A percentile compares a stretch with the other conserved stretches of the same genome.
Conservation (phyloP, 2,797 vertebrate species). For the Euphonia xanthogaster region DNA sequence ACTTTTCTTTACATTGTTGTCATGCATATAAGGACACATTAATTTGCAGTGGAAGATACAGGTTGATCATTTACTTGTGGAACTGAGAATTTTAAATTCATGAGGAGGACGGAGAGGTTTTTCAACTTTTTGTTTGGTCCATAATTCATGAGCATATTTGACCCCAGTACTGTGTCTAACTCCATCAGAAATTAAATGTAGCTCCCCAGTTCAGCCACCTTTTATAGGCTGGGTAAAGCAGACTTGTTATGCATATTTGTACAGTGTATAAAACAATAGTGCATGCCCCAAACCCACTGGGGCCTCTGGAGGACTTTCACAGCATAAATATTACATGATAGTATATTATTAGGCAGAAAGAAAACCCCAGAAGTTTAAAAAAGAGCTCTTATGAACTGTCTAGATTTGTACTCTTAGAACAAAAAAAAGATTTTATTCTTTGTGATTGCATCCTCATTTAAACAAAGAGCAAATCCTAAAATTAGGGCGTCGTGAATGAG, state of each 20-base stretch:
- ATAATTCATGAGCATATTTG: not conserved
- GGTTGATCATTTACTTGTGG: not conserved
- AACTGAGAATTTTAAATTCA: not conserved
- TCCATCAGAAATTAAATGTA: not conserved
- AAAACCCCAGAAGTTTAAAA: not conserved
- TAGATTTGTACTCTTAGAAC: not conserved
- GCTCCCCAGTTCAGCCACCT: not conserved
- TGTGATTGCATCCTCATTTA: not conserved
- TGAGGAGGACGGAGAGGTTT: not conserved
- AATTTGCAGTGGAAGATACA: not conserved
- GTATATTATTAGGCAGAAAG: not conserved
- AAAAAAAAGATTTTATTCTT: not conserved
- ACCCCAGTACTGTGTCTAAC: not conserved
- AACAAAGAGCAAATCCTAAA: not conserved
- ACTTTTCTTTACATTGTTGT: not conserved
- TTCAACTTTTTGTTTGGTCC: not conserved
- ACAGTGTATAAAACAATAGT: not conserved
- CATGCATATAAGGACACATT: not conserved
- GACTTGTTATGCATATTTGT: not conserved
- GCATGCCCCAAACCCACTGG: not conserved
- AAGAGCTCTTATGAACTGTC: not conserved
- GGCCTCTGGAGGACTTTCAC: not conserved
- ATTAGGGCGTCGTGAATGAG: not conserved
- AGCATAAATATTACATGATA: not conserved
- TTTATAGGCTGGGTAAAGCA: not conserved